Base-by-base conservation (phyloP, 1,140 invertebrate species). In the Macrostomum lignano region DNA sequence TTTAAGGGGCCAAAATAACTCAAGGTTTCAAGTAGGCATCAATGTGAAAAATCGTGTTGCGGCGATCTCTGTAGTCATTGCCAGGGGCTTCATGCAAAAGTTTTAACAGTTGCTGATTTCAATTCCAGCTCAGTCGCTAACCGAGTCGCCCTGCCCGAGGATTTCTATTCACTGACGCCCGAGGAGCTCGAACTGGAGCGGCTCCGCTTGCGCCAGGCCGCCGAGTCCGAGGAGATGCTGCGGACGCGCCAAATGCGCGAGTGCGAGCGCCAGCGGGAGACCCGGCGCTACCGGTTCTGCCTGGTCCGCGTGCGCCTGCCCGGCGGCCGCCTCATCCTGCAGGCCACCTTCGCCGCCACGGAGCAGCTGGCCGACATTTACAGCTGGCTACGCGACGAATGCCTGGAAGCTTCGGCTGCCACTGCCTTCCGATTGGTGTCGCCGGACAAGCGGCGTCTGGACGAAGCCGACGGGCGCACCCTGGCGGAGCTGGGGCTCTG, bases 211-310 rank as follows among this genome's bases (percentile, higher is more conserved):
- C 40, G 46, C 11, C 73, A 79, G 52, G 67, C 66, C 17, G 62
- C 74, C 9, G 77, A 84, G 47, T 69, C 65, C 46, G 67, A 67
- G 42, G 66, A 73, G 43, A 72, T 77, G 61, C 51, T 91, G 2
- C 61, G 74, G 35, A 88, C 81, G 0, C 81, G 79, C 59, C 76
- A 74, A 1, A 84, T 86, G 74, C 51, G 78, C 7, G 78, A 86
- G 51, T 71, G 72, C 43, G 72, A 81, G 30, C 74, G 78, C 49
- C 47, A 69, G 36, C 55, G 69, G 32, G 71, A 73, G 46, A 63
- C 72, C 42, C 62, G 69, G 34, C 71, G 72, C 52, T 88, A 86
- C 50, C 71, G 71, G 43, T 91, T 72, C 47, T 66, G 72, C 4
- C 54, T 84, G 2, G 70, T 88, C 28, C 54, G 79, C 40, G 64